A percentile compares a stretch with the other conserved stretches of the same genome.
Conservation (phyloP, 2,113 vertebrate species). For the Calidris pygmaea region DNA sequence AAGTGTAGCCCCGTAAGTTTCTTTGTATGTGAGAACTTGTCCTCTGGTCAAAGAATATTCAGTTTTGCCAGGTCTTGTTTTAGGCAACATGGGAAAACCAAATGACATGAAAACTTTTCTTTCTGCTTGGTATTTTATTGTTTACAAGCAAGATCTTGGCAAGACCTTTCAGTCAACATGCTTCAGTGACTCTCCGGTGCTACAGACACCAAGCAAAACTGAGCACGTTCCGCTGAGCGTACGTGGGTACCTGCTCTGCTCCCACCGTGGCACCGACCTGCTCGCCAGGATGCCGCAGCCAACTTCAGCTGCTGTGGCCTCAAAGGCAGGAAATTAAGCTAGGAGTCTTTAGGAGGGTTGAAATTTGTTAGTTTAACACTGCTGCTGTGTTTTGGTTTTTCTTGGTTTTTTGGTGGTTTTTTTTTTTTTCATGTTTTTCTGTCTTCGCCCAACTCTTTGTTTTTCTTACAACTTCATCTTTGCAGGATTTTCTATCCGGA, state of each 20-base stretch:
- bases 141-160: neutral
- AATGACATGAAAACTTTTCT: neutral
- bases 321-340: neutral
- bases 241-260: neutral
- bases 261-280: neutral
- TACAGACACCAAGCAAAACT: neutral
- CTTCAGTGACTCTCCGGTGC: neutral
- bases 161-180: neutral
- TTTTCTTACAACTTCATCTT: neutral
- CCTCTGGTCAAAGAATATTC: neutral
- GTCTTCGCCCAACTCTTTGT: neutral
- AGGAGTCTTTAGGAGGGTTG: neutral
- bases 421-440: neutral
- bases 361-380: neutral
- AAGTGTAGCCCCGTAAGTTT: neutral
- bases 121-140: neutral
- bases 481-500: neutral
- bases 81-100: neutral
- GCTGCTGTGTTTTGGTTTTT: neutral
- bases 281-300: neutral
- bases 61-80: neutral
- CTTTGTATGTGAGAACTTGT: neutral
- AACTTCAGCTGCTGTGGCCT: neutral
- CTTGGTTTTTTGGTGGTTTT: neutral
- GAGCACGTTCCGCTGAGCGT: neutral